Percentiles rank a stretch among this genome's conserved stretches.
Conservation (phyloP, 2,113 vertebrate species). For the Sylvilagus bachmani region DNA sequence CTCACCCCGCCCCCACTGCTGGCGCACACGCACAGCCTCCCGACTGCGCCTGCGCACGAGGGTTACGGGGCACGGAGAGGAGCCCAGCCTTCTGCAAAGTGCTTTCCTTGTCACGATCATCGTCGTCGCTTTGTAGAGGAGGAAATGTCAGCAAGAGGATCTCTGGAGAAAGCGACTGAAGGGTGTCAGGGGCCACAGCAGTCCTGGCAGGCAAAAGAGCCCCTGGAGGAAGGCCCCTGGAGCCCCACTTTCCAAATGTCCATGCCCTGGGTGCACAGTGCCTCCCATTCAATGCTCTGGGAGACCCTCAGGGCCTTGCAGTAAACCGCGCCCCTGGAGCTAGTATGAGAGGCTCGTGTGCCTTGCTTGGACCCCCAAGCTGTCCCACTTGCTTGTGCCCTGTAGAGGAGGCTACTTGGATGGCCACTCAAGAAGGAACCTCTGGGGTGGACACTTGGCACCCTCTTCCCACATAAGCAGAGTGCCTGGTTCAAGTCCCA, state of each 20-base stretch:
- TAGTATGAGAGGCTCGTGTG: neutral
- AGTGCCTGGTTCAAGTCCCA: too few species aligned
- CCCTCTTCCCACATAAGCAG: too few species aligned
- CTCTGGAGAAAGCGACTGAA: neutral
- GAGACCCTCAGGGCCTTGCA: neutral
- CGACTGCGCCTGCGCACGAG: neutral
- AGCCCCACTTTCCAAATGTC: neutral
- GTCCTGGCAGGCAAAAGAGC: neutral
- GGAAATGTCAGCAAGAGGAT: neutral
- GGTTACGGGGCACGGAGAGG: neutral
- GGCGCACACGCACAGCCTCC: too few species aligned
- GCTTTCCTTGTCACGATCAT: too few species aligned
- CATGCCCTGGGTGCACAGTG: neutral
- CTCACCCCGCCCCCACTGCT: neutral
- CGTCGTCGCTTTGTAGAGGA: neutral
- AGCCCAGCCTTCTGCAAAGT: neutral
- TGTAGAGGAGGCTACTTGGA: neutral
- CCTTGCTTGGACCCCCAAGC: neutral
- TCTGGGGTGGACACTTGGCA: neutral
- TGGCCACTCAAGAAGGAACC: neutral
- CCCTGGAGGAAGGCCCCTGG: neutral
- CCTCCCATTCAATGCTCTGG: neutral
- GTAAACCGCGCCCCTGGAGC: neutral
- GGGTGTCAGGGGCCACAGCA: neutral
- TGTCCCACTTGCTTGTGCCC: neutral